These are phyloP conservation scores for Nymphalis io DNA, from an alignment of 1,140 invertebrate genomes.

Conservation along the genomic window DNA sequence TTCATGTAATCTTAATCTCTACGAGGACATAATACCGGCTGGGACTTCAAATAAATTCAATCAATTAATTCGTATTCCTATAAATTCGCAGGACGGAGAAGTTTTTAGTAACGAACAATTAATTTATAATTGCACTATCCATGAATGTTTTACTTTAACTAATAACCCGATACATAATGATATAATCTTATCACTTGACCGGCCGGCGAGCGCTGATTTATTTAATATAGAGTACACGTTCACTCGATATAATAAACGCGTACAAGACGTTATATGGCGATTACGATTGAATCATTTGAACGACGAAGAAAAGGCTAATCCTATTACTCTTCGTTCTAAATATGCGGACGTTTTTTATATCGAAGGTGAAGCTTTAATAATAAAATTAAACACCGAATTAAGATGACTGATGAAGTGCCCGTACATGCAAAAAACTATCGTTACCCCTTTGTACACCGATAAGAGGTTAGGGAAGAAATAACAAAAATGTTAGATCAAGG, in stretches of 20 bases:
- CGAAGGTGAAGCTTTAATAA: too few species aligned
- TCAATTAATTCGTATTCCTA: constrained; percentile 16
- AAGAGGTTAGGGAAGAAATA: too few species aligned
- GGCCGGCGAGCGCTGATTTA: constrained; percentile 11
- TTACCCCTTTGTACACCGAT: too few species aligned
- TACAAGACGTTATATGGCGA: constrained; percentile 7
- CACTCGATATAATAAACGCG: constrained; percentile 4
- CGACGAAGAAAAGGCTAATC: constrained; percentile 4
- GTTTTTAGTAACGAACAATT: constrained; percentile 30
- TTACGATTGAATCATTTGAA: neutral
- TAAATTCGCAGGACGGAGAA: constrained; percentile 30
- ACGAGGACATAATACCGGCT: too few species aligned
- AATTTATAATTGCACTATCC: neutral
- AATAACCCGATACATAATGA: constrained; percentile 12
- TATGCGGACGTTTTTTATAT: too few species aligned
- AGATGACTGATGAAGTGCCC: too few species aligned
- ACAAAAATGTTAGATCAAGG: too few species aligned
- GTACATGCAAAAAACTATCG: too few species aligned
- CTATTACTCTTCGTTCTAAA: too few species aligned
- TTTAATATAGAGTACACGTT: constrained; percentile 24
- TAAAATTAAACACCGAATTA: too few species aligned
- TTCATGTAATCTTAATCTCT: too few species aligned
- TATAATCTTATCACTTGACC: constrained; percentile 13
- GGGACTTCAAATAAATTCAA: too few species aligned
- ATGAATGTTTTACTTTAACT: constrained; percentile 2